Evolutionary conservation across 2,113 vertebrate genomes (phyloP).

Genomic region (Hemichromis elongatus): DNA sequence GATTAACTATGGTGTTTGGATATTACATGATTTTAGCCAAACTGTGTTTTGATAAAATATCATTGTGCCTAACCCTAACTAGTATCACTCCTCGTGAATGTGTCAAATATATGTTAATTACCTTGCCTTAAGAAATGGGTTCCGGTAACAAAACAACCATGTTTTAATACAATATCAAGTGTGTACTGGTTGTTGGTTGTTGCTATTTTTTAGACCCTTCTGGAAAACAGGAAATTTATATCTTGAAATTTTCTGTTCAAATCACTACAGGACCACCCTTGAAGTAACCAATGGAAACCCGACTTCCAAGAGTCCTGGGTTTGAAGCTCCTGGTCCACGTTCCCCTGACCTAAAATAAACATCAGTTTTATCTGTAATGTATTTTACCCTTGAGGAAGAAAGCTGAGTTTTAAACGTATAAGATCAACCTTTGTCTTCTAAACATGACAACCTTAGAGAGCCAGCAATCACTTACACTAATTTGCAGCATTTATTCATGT

Average conservation of each 20-base stretch:
- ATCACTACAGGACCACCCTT: not conserved
- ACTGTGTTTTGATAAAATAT: not conserved
- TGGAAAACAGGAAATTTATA: not conserved
- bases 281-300: not conserved
- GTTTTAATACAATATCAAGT: not conserved
- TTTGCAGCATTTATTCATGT: not conserved
- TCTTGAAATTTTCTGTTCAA: not conserved
- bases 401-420: not conserved
- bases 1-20: not conserved
- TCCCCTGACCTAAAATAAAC: not conserved
- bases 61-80: not conserved
- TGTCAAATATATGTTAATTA: not conserved
- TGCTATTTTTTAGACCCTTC: not conserved
- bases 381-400: not conserved
- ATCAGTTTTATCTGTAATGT: not conserved
- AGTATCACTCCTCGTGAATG: not conserved
- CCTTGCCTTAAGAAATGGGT: not conserved
- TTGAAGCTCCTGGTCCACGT: not conserved
- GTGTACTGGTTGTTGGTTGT: not conserved
- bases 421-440: not conserved
- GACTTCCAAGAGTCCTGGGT: not conserved
- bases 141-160: not conserved
- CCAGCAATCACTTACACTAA: not conserved
- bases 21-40: not conserved
- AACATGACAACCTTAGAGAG: not conserved